These are phyloP conservation scores for Apamea anceps DNA, from an alignment of 2,888 invertebrate species.

Conservation along the genomic window DNA sequence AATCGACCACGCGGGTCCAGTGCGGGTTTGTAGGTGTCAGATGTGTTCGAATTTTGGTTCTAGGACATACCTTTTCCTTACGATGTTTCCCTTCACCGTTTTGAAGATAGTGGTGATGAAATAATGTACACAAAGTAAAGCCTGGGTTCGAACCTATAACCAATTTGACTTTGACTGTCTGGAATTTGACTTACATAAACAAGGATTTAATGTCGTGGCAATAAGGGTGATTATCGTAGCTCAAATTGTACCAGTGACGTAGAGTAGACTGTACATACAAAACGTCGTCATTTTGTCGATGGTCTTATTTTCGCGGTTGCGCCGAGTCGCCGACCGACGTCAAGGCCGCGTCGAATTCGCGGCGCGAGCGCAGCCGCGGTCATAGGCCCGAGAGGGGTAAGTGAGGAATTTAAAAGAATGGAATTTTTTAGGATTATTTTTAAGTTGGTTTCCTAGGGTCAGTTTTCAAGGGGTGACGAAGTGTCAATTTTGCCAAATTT, in stretches of 20 bases:
- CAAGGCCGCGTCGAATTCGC: slow-evolving; percentile 88
- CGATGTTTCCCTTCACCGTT: too few relatives aligned
- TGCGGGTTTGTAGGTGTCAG: too few relatives aligned
- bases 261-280: slow-evolving; percentile 6
- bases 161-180: too few relatives aligned
- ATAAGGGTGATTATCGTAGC: not conserved
- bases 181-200: not conserved
- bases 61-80: too few relatives aligned
- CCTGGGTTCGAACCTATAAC: too few relatives aligned
- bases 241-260: not conserved
- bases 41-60: too few relatives aligned
- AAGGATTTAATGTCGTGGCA: not conserved
- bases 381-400: not conserved
- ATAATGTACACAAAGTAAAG: too few relatives aligned
- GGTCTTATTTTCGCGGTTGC: slow-evolving; percentile 58
- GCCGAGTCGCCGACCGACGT: slow-evolving; percentile 82
- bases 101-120: too few relatives aligned
- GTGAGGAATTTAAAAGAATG: not conserved
- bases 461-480: not conserved
- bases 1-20: too few relatives aligned
- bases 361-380: slow-evolving; percentile 32
- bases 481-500: not conserved
- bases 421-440: rapidly evolving
- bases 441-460: not conserved
- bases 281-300: slow-evolving; percentile 68